phyloP scores from a whole-genome alignment of 2,113 vertebrate species.

The Murina feae region DNA sequence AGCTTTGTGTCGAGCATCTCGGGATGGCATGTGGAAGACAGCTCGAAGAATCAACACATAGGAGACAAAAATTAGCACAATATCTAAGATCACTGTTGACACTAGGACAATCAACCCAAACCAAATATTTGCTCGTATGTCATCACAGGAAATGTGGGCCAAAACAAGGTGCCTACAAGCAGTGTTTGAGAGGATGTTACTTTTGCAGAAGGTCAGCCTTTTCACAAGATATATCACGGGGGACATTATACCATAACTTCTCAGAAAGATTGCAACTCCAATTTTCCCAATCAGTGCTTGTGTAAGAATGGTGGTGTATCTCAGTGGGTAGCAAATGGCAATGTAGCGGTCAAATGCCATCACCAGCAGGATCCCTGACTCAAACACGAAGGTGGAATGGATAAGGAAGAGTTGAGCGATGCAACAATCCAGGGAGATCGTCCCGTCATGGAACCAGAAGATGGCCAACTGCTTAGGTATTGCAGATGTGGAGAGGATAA shows the following conservation, averaged over 20 bases:
- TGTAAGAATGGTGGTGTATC: background rate
- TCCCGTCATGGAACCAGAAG: conserved; percentile 45
- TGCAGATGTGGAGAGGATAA: background rate
- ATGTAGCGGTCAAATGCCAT: conserved; percentile 17
- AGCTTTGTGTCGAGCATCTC: background rate
- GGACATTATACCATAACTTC: background rate
- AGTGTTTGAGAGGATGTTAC: background rate
- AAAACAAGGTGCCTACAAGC: background rate
- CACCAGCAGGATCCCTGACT: conserved; percentile 61
- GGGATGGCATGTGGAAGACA: background rate
- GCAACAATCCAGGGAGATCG: conserved; percentile 51
- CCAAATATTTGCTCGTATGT: background rate
- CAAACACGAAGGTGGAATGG: background rate
- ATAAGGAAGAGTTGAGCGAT: conserved; percentile 62
- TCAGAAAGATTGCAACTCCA: background rate
- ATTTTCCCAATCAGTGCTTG: background rate
- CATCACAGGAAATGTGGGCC: background rate
- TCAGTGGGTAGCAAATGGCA: conserved; percentile 45
- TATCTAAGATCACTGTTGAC: background rate
- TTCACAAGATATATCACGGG: background rate
- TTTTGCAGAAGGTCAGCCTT: background rate
- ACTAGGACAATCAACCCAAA: background rate
- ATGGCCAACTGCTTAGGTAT: conserved; percentile 38
- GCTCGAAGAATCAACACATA: background rate
- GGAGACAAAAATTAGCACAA: background rate